Evolutionary conservation across 2,888 invertebrate species (phyloP).

Genomic region (Lysandra coridon): DNA sequence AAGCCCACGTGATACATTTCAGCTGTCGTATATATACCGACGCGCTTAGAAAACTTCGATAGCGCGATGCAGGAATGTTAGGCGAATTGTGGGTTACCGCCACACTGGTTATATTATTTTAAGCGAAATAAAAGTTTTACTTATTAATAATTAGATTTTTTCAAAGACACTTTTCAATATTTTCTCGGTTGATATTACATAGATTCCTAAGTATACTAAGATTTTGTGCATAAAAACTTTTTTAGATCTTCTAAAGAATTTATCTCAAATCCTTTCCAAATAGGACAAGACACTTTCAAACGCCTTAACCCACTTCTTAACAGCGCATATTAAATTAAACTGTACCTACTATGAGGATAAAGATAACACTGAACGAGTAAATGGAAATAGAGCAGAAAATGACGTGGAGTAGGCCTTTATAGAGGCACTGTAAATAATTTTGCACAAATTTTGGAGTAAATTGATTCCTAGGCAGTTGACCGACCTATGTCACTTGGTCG

Average conservation of each 20-base stretch:
- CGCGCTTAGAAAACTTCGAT: too few relatives aligned
- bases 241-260: neutral
- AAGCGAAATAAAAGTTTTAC: too few relatives aligned
- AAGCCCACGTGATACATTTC: too few relatives aligned
- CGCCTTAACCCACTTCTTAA: constrained; percentile 59
- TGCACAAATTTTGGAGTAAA: neutral
- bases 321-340: constrained; percentile 67
- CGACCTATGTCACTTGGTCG: too few relatives aligned
- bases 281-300: neutral
- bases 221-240: neutral
- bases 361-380: constrained; percentile 62
- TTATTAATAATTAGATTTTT: too few relatives aligned
- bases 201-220: neutral
- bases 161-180: neutral
- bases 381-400: constrained; percentile 51
- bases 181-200: neutral
- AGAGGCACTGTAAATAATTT: neutral
- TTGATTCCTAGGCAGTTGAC: too few relatives aligned
- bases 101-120: too few relatives aligned
- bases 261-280: neutral
- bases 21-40: too few relatives aligned
- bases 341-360: constrained; percentile 58
- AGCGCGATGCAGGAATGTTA: too few relatives aligned
- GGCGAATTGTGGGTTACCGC: too few relatives aligned
- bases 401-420: neutral